Evolutionary conservation across 2,113 vertebrate species (phyloP).

Genomic region (Scalopus aquaticus): DNA sequence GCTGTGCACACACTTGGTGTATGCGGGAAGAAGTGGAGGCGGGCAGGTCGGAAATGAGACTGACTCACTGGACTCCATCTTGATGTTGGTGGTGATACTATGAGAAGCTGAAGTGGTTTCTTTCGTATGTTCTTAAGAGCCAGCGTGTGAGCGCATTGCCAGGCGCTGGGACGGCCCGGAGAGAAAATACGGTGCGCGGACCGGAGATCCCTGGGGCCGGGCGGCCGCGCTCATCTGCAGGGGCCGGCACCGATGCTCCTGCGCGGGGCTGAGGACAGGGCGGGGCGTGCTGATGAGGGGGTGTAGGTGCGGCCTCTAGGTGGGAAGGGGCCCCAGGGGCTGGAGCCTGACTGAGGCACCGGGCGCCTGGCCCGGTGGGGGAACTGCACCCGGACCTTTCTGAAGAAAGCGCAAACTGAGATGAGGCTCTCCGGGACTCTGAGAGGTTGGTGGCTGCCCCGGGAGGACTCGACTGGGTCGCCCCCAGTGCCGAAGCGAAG

Average conservation of each 20-base stretch:
- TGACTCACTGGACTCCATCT: background rate
- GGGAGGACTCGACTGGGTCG: background rate
- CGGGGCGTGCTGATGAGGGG: too few species aligned
- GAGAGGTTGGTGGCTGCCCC: too few species aligned
- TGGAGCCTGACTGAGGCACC: background rate
- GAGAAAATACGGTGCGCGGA: accelerated
- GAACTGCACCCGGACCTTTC: too few species aligned
- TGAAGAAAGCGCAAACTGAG: too few species aligned
- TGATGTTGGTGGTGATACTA: background rate
- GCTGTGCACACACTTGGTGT: accelerated
- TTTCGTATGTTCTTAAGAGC: too few species aligned
- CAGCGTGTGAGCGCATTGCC: background rate
- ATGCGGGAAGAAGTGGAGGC: background rate
- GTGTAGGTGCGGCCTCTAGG: background rate
- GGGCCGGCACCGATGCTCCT: accelerated
- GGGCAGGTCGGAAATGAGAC: accelerated
- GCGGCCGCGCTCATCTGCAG: too few species aligned
- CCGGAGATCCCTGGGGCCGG: background rate
- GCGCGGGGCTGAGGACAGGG: too few species aligned
- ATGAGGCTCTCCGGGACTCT: too few species aligned
- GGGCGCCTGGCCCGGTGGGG: too few species aligned
- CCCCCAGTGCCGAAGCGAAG: constrained; percentile 1
- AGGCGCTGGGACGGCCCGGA: accelerated
- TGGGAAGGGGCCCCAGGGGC: background rate
- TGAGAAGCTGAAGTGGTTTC: too few species aligned